These are phyloP conservation scores for Spisula subtruncata DNA, from an alignment of 2,888 invertebrate genomes.

Conservation along the genomic window DNA sequence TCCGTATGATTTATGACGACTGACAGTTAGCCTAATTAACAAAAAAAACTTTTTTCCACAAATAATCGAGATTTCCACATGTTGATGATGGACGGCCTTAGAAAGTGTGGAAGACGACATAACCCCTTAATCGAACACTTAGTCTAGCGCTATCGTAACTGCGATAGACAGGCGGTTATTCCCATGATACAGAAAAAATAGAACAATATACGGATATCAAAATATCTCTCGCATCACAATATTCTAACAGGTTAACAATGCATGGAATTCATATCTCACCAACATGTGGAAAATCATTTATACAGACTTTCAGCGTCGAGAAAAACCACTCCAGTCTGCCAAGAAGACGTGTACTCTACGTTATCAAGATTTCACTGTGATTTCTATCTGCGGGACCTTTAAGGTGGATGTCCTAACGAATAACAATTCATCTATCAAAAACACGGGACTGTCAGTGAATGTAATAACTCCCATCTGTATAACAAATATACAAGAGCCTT, in stretches of 20 bases:
- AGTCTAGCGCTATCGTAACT: no score
- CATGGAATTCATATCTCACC: slow-evolving; percentile 4
- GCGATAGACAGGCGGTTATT: no score
- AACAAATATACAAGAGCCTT: not conserved
- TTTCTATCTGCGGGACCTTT: not conserved
- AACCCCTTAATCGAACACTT: no score
- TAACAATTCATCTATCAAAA: not conserved
- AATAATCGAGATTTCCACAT: no score
- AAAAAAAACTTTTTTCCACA: no score
- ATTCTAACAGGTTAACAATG: slow-evolving; percentile 15
- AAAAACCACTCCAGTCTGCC: not conserved
- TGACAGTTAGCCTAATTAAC: no score
- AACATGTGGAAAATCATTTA: slow-evolving; percentile 16
- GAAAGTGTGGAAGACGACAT: no score
- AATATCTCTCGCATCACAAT: not conserved
- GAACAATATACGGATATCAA: not conserved
- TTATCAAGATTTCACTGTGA: not conserved
- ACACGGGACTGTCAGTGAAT: not conserved
- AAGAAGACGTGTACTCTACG: not conserved
- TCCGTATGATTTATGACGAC: no score
- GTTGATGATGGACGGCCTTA: no score
- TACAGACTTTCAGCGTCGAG: not conserved
- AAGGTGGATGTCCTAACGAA: not conserved
- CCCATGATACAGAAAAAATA: not conserved
- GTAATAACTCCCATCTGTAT: not conserved